Conservation (phyloP, 2,797 vertebrate species). For the Paguma larvata region DNA sequence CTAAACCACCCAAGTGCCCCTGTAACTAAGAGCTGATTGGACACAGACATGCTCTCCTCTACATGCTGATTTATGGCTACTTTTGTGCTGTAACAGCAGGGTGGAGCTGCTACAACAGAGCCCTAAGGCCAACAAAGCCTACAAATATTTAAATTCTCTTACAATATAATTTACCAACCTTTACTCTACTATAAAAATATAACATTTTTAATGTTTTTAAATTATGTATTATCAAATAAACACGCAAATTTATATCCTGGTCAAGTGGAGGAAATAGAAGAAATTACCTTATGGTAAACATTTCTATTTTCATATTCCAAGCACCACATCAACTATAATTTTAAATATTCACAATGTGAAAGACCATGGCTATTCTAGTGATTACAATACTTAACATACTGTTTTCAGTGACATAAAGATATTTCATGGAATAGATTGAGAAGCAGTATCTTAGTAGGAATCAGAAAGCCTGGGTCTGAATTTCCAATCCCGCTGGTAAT, state of each 20-base stretch:
- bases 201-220: neutral
- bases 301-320: neutral
- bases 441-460: neutral
- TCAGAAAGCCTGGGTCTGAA: neutral
- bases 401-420: neutral
- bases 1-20: too few relatives aligned
- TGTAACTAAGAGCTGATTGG: neutral
- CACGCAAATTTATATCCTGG: neutral
- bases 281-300: neutral
- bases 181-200: neutral
- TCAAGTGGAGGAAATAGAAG: neutral
- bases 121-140: neutral
- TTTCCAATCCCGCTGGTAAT: neutral
- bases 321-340: neutral
- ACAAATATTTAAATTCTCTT: neutral
- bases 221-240: neutral
- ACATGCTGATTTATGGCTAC: neutral
- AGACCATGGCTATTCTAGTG: neutral
- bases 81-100: neutral
- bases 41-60: neutral
- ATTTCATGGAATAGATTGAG: neutral
- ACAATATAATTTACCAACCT: neutral
- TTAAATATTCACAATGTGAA: neutral
- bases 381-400: neutral
- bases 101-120: neutral